phyloP scores from a whole-genome alignment of 2,113 vertebrate genomes.

The Ramphastos sulfuratus region DNA sequence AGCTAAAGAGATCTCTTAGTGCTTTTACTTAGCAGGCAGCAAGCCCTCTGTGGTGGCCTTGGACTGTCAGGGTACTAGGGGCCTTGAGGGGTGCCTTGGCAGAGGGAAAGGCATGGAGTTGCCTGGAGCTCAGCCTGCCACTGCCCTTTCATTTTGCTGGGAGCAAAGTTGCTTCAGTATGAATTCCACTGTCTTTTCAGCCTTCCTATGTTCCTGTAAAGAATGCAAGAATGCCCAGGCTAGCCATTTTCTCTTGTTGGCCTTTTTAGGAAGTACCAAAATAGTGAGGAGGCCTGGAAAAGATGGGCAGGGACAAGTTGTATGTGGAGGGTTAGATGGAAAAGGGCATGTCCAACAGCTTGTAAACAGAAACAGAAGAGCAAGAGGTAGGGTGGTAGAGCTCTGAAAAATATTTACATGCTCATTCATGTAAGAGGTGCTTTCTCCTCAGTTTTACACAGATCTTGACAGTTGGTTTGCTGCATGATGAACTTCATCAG shows the following conservation, averaged over 20 bases:
- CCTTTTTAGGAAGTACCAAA: background rate
- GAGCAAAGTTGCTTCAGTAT: too few species aligned
- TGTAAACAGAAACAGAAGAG: background rate
- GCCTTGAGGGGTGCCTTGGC: background rate
- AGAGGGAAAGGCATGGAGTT: rapidly evolving
- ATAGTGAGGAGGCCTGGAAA: background rate
- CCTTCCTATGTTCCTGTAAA: rapidly evolving
- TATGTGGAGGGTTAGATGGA: background rate
- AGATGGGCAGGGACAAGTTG: background rate
- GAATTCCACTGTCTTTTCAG: background rate
- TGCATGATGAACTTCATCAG: background rate
- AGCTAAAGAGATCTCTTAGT: background rate
- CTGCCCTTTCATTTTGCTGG: rapidly evolving
- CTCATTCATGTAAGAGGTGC: background rate
- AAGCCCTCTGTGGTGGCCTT: background rate
- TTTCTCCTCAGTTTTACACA: background rate
- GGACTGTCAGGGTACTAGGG: too few species aligned
- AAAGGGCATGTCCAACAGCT: background rate
- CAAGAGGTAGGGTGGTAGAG: background rate
- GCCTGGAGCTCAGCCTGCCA: rapidly evolving
- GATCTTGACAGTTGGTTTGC: background rate
- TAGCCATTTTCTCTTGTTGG: background rate
- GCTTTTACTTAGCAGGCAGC: background rate
- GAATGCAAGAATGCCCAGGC: background rate
- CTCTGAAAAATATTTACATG: background rate